Percentiles rank a stretch among this genome's conserved stretches.
Conservation (phyloP, 2,113 vertebrate genomes). For the Cinclus mexicanus region DNA sequence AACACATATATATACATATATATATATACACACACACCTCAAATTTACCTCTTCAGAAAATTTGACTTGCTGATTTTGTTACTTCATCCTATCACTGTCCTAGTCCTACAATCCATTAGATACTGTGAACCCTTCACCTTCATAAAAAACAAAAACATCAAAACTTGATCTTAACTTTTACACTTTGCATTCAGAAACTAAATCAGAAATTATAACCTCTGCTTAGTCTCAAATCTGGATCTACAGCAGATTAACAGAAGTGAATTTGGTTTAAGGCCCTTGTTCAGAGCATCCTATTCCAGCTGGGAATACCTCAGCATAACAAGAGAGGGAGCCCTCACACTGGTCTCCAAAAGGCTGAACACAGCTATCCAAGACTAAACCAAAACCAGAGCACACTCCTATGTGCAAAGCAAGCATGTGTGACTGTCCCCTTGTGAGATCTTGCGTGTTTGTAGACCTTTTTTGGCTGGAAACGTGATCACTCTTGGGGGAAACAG, state of each 20-base stretch:
- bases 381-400: not conserved
- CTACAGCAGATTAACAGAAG: not conserved
- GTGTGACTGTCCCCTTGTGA: not conserved
- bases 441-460: not conserved
- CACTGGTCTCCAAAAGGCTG: not conserved
- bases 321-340: constrained; percentile 56
- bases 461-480: not conserved
- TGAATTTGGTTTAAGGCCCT: not conserved
- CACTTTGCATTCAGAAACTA: not conserved
- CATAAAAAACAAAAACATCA: not conserved
- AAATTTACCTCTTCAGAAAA: not conserved
- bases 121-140: not conserved
- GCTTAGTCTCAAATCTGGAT: not conserved
- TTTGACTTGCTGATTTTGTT: not conserved
- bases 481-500: not conserved
- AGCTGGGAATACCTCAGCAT: not conserved
- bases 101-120: not conserved
- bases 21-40: not conserved
- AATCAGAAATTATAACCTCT: not conserved
- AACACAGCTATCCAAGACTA: not conserved
- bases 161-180: not conserved
- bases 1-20: no score
- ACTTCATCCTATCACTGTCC: not conserved
- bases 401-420: not conserved
- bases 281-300: not conserved